Conservation (phyloP, 2,888 invertebrate genomes). For the Lottia gigantea region DNA sequence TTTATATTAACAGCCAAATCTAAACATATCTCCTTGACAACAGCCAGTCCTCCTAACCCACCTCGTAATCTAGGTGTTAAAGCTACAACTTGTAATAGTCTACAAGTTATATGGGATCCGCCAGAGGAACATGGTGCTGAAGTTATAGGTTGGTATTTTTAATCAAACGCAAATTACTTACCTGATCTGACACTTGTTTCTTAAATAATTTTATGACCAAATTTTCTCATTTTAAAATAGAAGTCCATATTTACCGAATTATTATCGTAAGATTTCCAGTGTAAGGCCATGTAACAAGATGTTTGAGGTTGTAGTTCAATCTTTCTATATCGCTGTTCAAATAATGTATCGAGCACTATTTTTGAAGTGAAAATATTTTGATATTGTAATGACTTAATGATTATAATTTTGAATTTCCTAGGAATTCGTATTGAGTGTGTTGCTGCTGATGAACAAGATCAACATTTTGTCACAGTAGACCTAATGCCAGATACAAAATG, state of each 20-base stretch:
- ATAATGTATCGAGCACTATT: too few relatives aligned
- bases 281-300: too few relatives aligned
- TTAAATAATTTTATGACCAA: too few relatives aligned
- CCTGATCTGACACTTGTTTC: too few relatives aligned
- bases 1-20: constrained; percentile 66
- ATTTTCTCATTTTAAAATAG: too few relatives aligned
- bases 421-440: constrained; percentile 65
- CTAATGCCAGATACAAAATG: constrained; percentile 60
- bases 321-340: too few relatives aligned
- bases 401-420: constrained; percentile 29
- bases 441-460: constrained; percentile 51
- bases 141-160: constrained; percentile 54
- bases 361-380: too few relatives aligned
- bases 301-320: too few relatives aligned
- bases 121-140: constrained; percentile 65
- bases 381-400: too few relatives aligned
- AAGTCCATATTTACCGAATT: too few relatives aligned
- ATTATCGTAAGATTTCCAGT: too few relatives aligned
- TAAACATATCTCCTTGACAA: constrained; percentile 58
- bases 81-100: constrained; percentile 63
- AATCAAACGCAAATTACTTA: too few relatives aligned
- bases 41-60: constrained; percentile 64
- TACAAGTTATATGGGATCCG: constrained; percentile 66
- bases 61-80: constrained; percentile 64
- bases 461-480: constrained; percentile 54